phyloP scores from a whole-genome alignment of 2,888 invertebrate genomes.

The Lepeophtheirus nordmannii region DNA sequence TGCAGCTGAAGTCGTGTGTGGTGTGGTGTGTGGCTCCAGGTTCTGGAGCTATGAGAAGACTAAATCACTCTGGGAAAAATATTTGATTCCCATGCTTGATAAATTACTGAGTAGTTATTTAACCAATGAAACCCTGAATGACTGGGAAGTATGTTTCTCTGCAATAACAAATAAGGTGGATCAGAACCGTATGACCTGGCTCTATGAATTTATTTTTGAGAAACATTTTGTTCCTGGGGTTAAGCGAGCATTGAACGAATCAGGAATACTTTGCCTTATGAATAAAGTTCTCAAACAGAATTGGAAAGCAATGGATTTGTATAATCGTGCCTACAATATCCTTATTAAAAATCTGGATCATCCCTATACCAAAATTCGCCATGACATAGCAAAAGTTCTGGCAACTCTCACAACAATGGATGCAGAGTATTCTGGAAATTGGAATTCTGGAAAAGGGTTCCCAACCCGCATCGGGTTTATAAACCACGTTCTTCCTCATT shows the following conservation, averaged over 20 bases:
- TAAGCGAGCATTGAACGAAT: slow-evolving; percentile 1
- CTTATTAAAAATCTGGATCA: background rate
- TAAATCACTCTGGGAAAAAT: background rate
- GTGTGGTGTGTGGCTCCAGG: slow-evolving; percentile 15
- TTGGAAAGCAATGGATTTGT: slow-evolving; percentile 16
- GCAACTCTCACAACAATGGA: slow-evolving; percentile 18
- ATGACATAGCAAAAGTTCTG: slow-evolving; percentile 13
- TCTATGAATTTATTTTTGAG: slow-evolving; percentile 13
- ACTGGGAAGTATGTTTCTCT: slow-evolving; percentile 21
- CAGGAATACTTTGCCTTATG: background rate
- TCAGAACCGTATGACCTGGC: slow-evolving; percentile 13
- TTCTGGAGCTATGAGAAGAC: slow-evolving; percentile 21
- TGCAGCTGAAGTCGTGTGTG: slow-evolving; percentile 20
- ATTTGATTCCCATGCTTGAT: slow-evolving; percentile 12
- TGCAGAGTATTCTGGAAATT: background rate
- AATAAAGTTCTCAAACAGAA: slow-evolving; percentile 13
- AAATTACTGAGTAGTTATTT: background rate
- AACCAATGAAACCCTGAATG: slow-evolving; percentile 18
- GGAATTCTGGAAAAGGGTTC: slow-evolving; percentile 18
- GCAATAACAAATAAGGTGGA: slow-evolving; percentile 9
- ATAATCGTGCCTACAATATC: slow-evolving; percentile 6
- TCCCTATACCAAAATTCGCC: slow-evolving; percentile 20
- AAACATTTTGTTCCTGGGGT: background rate
- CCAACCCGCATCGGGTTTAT: slow-evolving; percentile 10
- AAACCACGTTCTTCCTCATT: slow-evolving; percentile 1